These are phyloP conservation scores for Glaucidium brasilianum DNA, from an alignment of 2,113 vertebrate genomes.

Conservation along the genomic window DNA sequence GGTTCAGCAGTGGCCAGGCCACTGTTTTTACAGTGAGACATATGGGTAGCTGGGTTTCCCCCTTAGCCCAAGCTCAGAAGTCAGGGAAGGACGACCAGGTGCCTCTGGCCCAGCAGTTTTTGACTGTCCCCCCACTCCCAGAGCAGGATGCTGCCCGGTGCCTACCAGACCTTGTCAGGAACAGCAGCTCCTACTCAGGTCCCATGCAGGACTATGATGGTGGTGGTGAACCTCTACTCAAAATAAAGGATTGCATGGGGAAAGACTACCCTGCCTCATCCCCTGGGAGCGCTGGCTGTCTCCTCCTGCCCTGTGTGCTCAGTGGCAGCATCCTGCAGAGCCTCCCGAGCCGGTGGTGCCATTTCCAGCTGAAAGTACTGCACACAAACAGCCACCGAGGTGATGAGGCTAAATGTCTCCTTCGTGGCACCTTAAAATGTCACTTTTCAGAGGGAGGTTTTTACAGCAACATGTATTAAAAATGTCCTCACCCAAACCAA, in stretches of 20 bases:
- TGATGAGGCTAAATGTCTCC: not conserved
- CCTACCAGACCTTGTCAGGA: not conserved
- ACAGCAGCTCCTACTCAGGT: not conserved
- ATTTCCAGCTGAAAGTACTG: not conserved
- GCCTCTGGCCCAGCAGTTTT: not conserved
- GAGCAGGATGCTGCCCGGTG: accelerated
- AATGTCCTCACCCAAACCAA: not conserved
- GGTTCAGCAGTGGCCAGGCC: not conserved
- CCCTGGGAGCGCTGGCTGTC: not conserved
- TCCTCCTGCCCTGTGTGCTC: accelerated
- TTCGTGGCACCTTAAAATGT: not conserved
- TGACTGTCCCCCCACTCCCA: accelerated
- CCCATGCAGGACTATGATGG: not conserved
- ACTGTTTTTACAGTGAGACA: accelerated
- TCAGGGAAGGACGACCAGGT: not conserved
- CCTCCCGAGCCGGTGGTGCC: accelerated
- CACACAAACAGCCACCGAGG: accelerated
- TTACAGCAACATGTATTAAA: accelerated
- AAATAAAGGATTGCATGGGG: accelerated
- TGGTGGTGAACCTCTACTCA: accelerated
- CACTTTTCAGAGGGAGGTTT: not conserved
- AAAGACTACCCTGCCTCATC: not conserved
- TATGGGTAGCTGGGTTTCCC: accelerated
- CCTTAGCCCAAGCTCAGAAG: not conserved
- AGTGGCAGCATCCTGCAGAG: accelerated